These are phyloP conservation scores for Dascyllus trimaculatus DNA, from an alignment of 2,113 vertebrate genomes.

Conservation along the genomic window DNA sequence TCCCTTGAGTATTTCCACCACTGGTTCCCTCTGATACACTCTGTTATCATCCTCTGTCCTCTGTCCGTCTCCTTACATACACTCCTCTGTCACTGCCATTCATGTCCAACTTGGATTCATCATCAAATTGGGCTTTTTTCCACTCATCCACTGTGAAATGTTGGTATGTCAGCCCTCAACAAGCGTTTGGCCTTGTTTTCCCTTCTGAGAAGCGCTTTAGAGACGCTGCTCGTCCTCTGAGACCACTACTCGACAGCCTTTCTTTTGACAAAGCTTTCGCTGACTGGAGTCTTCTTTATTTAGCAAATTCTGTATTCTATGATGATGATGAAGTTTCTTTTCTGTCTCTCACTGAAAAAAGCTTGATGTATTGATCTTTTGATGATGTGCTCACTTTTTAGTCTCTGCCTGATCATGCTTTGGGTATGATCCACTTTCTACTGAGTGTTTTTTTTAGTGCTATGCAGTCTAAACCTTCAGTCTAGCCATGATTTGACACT, in stretches of 20 bases:
- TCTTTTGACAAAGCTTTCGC: background rate
- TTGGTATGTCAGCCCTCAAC: background rate
- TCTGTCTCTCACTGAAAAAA: too few relatives aligned
- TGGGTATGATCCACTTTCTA: too few relatives aligned
- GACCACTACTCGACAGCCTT: background rate
- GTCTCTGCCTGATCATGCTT: background rate
- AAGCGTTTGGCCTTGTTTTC: constrained; percentile 11
- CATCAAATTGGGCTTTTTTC: too few relatives aligned
- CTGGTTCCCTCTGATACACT: too few relatives aligned
- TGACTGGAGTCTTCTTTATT: constrained; percentile 7
- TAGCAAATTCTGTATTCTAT: background rate
- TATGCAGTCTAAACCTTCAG: too few relatives aligned
- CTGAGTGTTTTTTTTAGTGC: too few relatives aligned
- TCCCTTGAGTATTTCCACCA: too few relatives aligned
- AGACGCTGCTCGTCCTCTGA: background rate
- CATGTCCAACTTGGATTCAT: too few relatives aligned
- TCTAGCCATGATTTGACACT: too few relatives aligned
- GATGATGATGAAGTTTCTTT: too few relatives aligned
- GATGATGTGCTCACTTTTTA: background rate
- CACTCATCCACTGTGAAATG: too few relatives aligned
- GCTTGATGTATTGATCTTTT: background rate
- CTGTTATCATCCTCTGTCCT: background rate
- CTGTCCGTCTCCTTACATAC: background rate
- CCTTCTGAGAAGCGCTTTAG: constrained; percentile 9
- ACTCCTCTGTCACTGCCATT: background rate